phyloP scores from a whole-genome alignment of 1,140 invertebrate genomes.

The Diuraphis noxia region DNA sequence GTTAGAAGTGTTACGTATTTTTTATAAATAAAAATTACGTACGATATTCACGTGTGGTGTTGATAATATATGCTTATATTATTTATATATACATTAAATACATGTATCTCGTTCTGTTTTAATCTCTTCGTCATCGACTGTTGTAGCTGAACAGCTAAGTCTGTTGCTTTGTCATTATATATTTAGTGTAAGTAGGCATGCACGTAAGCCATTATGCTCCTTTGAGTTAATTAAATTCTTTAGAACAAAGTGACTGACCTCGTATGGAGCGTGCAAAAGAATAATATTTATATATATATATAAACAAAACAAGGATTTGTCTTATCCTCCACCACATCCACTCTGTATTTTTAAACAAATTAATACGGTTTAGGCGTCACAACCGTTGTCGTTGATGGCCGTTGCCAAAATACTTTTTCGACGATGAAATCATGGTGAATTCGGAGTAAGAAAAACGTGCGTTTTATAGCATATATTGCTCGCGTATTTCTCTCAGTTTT shows the following conservation, averaged over 20 bases:
- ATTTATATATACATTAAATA: not conserved
- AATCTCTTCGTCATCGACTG: not conserved
- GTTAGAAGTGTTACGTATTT: not conserved
- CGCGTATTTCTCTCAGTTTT: not conserved
- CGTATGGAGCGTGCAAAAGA: not conserved
- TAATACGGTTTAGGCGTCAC: not conserved
- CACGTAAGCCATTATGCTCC: not conserved
- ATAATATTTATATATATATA: not conserved
- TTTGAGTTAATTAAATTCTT: slow-evolving; percentile 26
- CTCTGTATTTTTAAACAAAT: slow-evolving; percentile 34
- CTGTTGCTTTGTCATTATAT: not conserved
- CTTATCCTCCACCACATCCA: not conserved
- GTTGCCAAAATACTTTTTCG: slow-evolving; percentile 29
- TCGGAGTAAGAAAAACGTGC: not conserved
- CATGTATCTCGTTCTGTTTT: not conserved
- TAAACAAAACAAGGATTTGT: not conserved
- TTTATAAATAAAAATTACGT: slow-evolving; percentile 15
- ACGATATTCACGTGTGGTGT: not conserved
- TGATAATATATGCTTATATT: not conserved
- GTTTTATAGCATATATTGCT: not conserved
- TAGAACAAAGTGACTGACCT: not conserved
- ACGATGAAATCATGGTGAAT: slow-evolving; percentile 26
- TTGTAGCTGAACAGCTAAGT: not conserved
- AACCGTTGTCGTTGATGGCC: not conserved
- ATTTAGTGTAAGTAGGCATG: not conserved